A percentile compares a stretch with the other conserved stretches of the same genome.
phyloP scores from a whole-genome alignment of 2,888 invertebrate genomes.

The Ochlodes sylvanus region DNA sequence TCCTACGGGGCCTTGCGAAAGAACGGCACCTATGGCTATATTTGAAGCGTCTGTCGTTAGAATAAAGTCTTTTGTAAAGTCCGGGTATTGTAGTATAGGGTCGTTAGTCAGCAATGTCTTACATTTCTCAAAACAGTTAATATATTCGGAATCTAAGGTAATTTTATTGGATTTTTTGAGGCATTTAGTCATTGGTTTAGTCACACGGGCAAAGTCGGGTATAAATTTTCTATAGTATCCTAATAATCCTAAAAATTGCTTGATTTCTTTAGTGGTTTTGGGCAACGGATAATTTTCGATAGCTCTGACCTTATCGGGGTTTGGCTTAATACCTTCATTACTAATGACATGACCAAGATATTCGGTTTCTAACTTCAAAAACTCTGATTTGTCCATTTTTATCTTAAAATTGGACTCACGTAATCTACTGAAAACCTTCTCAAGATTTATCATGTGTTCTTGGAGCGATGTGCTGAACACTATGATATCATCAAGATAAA shows the following conservation, averaged over 20 bases:
- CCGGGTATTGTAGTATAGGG: slow-evolving; percentile 41
- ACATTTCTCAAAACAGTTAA: slow-evolving; percentile 43
- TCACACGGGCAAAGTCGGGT: slow-evolving; percentile 46
- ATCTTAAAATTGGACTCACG: slow-evolving; percentile 46
- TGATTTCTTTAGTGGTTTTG: slow-evolving; percentile 48
- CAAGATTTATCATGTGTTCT: slow-evolving; percentile 50
- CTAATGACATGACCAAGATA: slow-evolving; percentile 47
- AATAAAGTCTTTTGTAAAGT: slow-evolving; percentile 42
- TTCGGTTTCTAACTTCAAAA: slow-evolving; percentile 39
- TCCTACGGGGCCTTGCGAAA: slow-evolving; percentile 45
- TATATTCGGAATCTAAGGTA: slow-evolving; percentile 37
- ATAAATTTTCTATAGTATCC: slow-evolving; percentile 51
- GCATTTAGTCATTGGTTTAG: slow-evolving; percentile 38
- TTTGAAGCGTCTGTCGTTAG: slow-evolving; percentile 46
- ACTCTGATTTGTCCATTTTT: slow-evolving; percentile 55
- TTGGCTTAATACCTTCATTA: slow-evolving; percentile 48
- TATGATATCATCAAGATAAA: slow-evolving; percentile 52
- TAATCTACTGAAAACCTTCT: slow-evolving; percentile 49
- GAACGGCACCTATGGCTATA: slow-evolving; percentile 43
- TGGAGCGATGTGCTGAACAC: slow-evolving; percentile 49
- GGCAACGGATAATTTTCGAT: slow-evolving; percentile 48
- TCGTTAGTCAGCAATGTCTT: slow-evolving; percentile 46
- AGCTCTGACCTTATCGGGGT: slow-evolving; percentile 48
- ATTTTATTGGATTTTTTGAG: slow-evolving; percentile 41
- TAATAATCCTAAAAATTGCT: slow-evolving; percentile 47